phyloP scores from a whole-genome alignment of 2,113 vertebrate genomes.

The Aspiorhynchus laticeps region DNA sequence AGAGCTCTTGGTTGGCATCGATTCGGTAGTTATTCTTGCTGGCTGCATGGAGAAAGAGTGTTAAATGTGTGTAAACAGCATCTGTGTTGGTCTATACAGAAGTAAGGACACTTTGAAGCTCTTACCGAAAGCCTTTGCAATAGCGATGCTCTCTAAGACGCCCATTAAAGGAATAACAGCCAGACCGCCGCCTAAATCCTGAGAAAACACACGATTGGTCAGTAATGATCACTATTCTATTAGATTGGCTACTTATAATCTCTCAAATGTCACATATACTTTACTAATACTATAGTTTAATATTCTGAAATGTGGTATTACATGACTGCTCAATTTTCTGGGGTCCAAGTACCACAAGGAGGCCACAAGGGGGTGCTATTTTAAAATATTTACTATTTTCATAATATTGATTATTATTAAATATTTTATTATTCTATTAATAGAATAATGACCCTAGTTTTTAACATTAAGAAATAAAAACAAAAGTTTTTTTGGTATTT shows the following conservation, averaged over 20 bases:
- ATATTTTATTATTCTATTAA: not conserved
- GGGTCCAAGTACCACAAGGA: not conserved
- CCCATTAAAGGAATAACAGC: conserved; percentile 92
- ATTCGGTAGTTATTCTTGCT: conserved; percentile 89
- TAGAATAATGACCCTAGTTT: not conserved
- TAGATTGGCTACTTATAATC: not conserved
- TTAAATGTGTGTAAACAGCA: not conserved
- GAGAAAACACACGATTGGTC: conserved; percentile 44
- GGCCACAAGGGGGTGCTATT: not conserved
- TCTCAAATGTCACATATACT: not conserved
- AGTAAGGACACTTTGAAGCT: conserved; percentile 20
- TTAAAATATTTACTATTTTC: not conserved
- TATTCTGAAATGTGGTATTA: not conserved
- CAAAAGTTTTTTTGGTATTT: no score
- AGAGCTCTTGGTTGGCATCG: conserved; percentile 89
- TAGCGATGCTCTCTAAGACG: conserved; percentile 89
- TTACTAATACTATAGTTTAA: not conserved
- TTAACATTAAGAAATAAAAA: not conserved
- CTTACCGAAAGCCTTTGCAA: conserved; percentile 93
- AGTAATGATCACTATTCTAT: not conserved
- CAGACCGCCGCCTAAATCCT: conserved; percentile 88
- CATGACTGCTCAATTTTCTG: not conserved
- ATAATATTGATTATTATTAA: not conserved
- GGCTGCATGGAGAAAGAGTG: conserved; percentile 69
- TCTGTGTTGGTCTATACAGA: not conserved